Base-by-base conservation (phyloP, 2,888 invertebrate species). In the Chrysina gloriosa region DNA sequence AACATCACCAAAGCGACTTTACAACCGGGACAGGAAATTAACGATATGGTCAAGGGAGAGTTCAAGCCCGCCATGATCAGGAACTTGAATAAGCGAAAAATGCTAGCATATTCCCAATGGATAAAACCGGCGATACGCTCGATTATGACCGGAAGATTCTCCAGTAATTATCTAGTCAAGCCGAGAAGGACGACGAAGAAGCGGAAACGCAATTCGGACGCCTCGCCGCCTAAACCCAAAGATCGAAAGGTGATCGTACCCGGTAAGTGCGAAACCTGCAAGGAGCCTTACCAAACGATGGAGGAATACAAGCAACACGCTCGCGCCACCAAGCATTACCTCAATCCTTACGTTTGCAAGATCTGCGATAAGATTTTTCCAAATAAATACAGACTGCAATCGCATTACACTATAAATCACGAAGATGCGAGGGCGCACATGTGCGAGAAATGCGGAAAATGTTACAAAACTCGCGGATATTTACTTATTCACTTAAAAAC, bases 311-410 rank as follows among this genome's bases (percentile, higher is more conserved):
- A 21, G n/a, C 39, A 63, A 16, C 68, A 68, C 7, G 25, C 52
- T 2, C 52, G 23, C 11, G 54, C 21, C 9, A 68, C 68, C 6
- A 68, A 42, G 19, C 68, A 68, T 45, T 68, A 63, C 34, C 27
- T 63, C 19, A 68, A 50, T 19, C 54, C 64, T 9, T 72, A 56
- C 34, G 54, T 66, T 23, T 71, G 71, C 25, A 67, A 71, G 5
- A 45, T 36, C 3, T 71, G 71, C 29, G 64, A 66, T 1, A 68
- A 68, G 42, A 19, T 67, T 3, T 71, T 58, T 27, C 63, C 68
- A 4, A 58, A 68, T 52, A 56, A 58, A 6, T 47, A 68, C 14
- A 45, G 58, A 14, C 23, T 71, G 16, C 52, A 63, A 21, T 68
- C 47, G 14, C 70, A 71, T 7, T 61, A 63, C 7, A 27, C 34